Conservation (phyloP, 2,797 vertebrate genomes). For the Pagetopsis macropterus region DNA sequence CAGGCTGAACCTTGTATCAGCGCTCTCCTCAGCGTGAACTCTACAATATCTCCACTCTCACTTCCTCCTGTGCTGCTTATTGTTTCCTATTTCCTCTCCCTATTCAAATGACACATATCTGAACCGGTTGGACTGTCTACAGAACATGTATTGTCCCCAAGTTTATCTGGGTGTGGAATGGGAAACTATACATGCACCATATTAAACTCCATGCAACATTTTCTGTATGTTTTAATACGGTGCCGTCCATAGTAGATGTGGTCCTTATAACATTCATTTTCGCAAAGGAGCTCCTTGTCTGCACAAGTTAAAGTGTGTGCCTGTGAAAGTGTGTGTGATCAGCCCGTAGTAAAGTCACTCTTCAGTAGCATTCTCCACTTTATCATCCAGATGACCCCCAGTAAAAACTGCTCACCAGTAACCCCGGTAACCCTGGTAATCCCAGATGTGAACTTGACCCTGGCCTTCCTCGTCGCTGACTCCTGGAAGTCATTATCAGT, state of each 20-base stretch:
- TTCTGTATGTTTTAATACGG: background rate
- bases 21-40: conserved; percentile 30
- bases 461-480: conserved; percentile 50
- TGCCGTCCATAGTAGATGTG: conserved; percentile 8
- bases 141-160: conserved; percentile 26
- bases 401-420: conserved; percentile 52
- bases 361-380: conserved; percentile 65
- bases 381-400: conserved; percentile 68
- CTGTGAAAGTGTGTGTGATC: conserved; percentile 37
- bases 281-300: conserved; percentile 13
- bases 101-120: conserved; percentile 54
- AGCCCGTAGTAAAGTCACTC: conserved; percentile 56
- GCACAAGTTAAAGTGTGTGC: conserved; percentile 31
- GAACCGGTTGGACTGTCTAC: conserved; percentile 28
- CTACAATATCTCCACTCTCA: conserved; percentile 34
- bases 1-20: conserved; percentile 47
- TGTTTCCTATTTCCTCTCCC: conserved; percentile 67
- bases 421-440: conserved; percentile 46
- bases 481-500: conserved; percentile 75
- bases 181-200: conserved; percentile 3
- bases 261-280: conserved; percentile 18
- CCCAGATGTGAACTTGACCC: conserved; percentile 81
- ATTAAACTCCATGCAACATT: background rate
- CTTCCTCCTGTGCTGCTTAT: conserved; percentile 59
- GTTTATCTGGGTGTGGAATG: conserved; percentile 19